A percentile compares a stretch with the other conserved stretches of the same genome.
Conservation (phyloP, 2,888 invertebrate species). For the Lasius platythorax region DNA sequence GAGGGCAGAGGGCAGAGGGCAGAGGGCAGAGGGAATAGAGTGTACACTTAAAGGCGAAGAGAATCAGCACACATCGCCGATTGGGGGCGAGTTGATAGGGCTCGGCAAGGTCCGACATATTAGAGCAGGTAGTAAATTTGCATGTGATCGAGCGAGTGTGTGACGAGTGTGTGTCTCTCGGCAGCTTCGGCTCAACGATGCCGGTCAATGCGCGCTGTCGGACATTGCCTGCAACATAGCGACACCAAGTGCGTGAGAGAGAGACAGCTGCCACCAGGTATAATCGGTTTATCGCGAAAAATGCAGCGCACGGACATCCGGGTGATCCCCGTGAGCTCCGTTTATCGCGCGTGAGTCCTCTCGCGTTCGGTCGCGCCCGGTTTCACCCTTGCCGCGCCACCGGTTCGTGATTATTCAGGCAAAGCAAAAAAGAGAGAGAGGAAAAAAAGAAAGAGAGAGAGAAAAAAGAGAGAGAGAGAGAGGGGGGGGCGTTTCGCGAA, state of each 20-base stretch:
- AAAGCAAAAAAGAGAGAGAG: neutral
- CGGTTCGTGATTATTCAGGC: neutral
- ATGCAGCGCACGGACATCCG: no score
- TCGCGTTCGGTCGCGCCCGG: neutral
- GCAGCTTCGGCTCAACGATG: slow-evolving; percentile 76
- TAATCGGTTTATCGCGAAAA: neutral
- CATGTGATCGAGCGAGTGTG: slow-evolving; percentile 59
- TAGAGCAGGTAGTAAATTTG: slow-evolving; percentile 65
- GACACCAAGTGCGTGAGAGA: slow-evolving; percentile 74
- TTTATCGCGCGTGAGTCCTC: slow-evolving; percentile 4
- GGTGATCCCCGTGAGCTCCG: no score
- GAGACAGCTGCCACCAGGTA: slow-evolving; percentile 15
- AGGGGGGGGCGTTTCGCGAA: neutral
- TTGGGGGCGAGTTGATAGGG: slow-evolving; percentile 48
- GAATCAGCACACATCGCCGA: slow-evolving; percentile 45
- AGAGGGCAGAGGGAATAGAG: no score
- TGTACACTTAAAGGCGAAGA: slow-evolving; percentile 37
- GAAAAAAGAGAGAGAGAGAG: no score
- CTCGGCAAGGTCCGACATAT: slow-evolving; percentile 75
- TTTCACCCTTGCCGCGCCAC: neutral
- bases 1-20: neutral
- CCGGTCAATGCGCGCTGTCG: slow-evolving; percentile 77
- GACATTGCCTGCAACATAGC: slow-evolving; percentile 77
- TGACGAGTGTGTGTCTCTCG: slow-evolving; percentile 66
- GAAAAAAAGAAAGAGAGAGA: neutral